These are phyloP conservation scores for Microctonus hyperodae DNA, from an alignment of 2,888 invertebrate genomes.

Conservation along the genomic window DNA sequence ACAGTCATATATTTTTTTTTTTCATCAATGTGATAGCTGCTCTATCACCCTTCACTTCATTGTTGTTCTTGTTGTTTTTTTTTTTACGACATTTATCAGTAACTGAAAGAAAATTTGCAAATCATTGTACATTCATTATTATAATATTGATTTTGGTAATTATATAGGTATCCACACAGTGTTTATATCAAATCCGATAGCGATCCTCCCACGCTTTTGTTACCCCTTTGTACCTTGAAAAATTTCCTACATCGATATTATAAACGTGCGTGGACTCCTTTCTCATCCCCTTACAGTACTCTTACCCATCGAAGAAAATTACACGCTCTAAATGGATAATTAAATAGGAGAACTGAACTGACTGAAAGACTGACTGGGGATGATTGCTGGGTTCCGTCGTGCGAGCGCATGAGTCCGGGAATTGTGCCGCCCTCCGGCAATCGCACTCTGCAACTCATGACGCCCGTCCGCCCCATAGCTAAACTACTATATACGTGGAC, in stretches of 20 bases:
- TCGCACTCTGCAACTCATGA: slow-evolving; percentile 35
- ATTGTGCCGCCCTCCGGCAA: slow-evolving; percentile 57
- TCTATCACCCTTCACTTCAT: background rate
- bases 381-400: slow-evolving; percentile 62
- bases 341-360: slow-evolving; percentile 63
- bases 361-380: slow-evolving; percentile 63
- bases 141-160: background rate
- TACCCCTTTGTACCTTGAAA: background rate
- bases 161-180: background rate
- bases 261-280: slow-evolving; percentile 30
- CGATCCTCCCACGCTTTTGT: background rate
- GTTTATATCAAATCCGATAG: background rate
- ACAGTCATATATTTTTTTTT: background rate
- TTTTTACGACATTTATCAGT: background rate
- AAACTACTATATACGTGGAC: slow-evolving; percentile 53
- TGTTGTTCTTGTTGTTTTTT: background rate
- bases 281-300: slow-evolving; percentile 37
- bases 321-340: slow-evolving; percentile 64
- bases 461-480: slow-evolving; percentile 47
- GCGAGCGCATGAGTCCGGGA: slow-evolving; percentile 58
- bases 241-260: slow-evolving; percentile 22
- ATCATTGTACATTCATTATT: background rate
- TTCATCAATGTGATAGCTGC: background rate
- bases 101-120: background rate
- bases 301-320: slow-evolving; percentile 56